phyloP scores from a whole-genome alignment of 2,797 vertebrate genomes.

The Salarias fasciatus region DNA sequence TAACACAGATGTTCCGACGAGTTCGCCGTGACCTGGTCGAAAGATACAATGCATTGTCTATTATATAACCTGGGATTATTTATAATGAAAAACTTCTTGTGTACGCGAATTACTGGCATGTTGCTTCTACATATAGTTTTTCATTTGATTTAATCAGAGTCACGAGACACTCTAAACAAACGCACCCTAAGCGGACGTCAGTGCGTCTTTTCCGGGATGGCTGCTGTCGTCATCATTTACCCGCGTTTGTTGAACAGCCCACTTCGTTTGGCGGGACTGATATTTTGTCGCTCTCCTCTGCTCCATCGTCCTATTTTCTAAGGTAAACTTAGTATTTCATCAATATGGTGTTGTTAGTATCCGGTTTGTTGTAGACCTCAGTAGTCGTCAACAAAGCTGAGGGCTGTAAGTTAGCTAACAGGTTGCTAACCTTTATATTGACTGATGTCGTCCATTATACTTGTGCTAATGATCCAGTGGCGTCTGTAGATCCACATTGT shows the following conservation, averaged over 20 bases:
- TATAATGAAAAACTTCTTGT: too few species aligned
- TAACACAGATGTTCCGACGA: not conserved
- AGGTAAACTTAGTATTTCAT: not conserved
- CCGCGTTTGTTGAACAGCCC: constrained; percentile 64
- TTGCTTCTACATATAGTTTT: too few species aligned
- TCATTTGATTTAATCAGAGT: too few species aligned
- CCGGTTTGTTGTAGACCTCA: not conserved
- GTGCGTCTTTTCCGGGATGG: constrained; percentile 33
- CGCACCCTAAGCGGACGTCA: not conserved
- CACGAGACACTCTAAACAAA: constrained; percentile 39
- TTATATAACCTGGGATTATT: too few species aligned
- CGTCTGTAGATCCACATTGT: too few species aligned
- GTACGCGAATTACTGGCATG: too few species aligned
- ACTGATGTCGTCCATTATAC: too few species aligned
- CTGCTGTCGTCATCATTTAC: constrained; percentile 55
- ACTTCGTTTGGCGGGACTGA: constrained; percentile 70
- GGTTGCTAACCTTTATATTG: not conserved
- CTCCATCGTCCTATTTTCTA: constrained; percentile 33
- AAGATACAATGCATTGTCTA: too few species aligned
- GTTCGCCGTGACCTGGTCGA: not conserved
- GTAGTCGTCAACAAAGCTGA: not conserved
- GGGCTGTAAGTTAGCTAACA: constrained; percentile 4
- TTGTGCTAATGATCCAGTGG: too few species aligned
- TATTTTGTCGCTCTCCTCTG: not conserved
- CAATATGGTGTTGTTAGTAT: rapidly evolving